Evolutionary conservation across 2,113 vertebrate species (phyloP), one percentile per base, ranked within the genome.

Genomic region (Petromus typicus): DNA sequence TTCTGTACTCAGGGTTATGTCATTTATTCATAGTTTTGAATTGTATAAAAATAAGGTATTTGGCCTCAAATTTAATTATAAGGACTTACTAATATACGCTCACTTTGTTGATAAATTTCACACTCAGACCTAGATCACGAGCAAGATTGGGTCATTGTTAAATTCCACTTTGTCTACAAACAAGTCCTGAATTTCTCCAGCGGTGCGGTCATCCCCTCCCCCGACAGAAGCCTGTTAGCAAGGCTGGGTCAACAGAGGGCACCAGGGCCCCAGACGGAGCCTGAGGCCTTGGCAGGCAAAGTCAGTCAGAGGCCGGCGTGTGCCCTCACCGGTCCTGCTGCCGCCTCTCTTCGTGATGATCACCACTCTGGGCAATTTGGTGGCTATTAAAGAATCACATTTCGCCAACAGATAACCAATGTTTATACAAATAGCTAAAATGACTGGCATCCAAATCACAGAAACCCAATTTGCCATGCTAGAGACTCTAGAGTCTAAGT

Each of bases 21-120:
- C 37, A 76, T 94, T 93, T 84, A 51, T 45, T 95, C 81, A 2
- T 78, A 34, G 14, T 17, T 80, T 76, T 67, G 51, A 86, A 81
- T 59, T 71, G 1, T 43, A 85, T 51, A 75, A 75, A 96, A 69
- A 54, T 14, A 83, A 80, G 9, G 8, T 25, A 56, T 67, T 94
- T 91, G 30, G 5, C 4, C 1, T 91, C 27, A 93, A 25, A 13
- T 76, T 73, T 79, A 57, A 76, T 56, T 69, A 66, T 73, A 94
- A 85, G 78, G 32, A 71, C 4, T 56, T 51, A 73, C 2, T 57
- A 59, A 59, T 51, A 61, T n/a, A 67, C 30, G 64, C 5, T 12
- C 37, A 12, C 75, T 17, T 23, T 56, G 23, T 13, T 54, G 81
- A 18, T 57, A 81, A 2, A 27, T 83, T 94, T 89, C 64, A 90